Conservation (phyloP, 2,113 vertebrate genomes). For the Microcebus griseorufus region DNA sequence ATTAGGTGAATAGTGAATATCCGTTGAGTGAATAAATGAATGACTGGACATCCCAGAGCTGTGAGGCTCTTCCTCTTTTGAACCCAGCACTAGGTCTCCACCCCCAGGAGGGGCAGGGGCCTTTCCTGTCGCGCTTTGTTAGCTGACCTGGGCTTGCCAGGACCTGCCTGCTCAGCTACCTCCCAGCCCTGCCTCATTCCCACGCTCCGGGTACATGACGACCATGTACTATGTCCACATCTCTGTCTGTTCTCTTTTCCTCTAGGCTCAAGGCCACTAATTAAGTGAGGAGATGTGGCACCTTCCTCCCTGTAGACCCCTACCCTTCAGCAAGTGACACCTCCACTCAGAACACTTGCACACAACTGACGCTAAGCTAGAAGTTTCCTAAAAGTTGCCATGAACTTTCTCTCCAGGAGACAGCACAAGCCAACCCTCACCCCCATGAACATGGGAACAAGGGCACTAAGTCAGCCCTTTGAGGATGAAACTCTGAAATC, state of each 20-base stretch:
- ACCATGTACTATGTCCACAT: accelerated
- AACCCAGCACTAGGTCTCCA: neutral
- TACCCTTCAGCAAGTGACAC: neutral
- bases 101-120: neutral
- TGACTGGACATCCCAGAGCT: accelerated
- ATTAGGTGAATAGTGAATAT: neutral
- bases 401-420: neutral
- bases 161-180: neutral
- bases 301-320: too few species aligned
- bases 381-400: neutral
- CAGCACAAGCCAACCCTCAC: neutral
- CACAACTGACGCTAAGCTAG: neutral
- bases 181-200: neutral
- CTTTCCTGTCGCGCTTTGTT: neutral
- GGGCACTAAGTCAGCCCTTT: neutral
- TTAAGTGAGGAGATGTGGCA: neutral
- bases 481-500: neutral
- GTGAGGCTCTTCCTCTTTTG: neutral
- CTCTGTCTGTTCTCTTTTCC: neutral
- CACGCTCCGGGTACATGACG: accelerated
- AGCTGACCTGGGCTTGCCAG: neutral
- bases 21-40: neutral
- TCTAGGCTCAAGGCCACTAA: neutral
- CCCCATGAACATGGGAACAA: neutral
- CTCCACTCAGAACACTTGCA: neutral